Base-by-base conservation (phyloP, 2,797 vertebrate genomes). In the Todus mexicanus region DNA sequence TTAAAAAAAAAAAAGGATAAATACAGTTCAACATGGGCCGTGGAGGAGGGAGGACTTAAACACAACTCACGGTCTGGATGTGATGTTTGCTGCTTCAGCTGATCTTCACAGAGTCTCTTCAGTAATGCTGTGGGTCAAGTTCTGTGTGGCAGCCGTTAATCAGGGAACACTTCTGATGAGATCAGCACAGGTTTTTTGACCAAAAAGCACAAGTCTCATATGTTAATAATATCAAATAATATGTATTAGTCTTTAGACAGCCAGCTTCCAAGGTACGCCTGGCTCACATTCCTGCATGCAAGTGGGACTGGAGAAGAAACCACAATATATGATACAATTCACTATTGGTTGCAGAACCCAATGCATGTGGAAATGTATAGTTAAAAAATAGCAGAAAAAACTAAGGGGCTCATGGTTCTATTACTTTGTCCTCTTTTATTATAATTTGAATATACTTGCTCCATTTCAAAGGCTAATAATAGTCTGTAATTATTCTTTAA, bases 401-500 rank as follows among this genome's bases (percentile, higher is more conserved):
- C 8, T 23, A 68, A 68, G 29, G 11, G 14, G 3, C 26, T 84
- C 33, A 38, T 9, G 60, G 27, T 38, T 95, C 84, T 68, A 0
- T 18, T 15, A 38, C 20, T 84, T 87, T 69, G 19, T 84, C 47
- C 33, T 53, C 79, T 85, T 80, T 76, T 35, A 66, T 66, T 90
- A 22, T 70, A 76, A 70, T 79, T 76, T 79, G 11, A 60, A 74
- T 68, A 48, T 64, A 73, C 65, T 90, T 77, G 50, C 25, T 91
- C n/a, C 64, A 25, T 74, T 95, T 82, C 84, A 91, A 80, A 83
- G 45, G n/a, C 80, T 90, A 84, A 54, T 87, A 60, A 40, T 66
- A 71, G 42, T 84, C 61, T 74, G 71, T 63, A 94, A 93, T 92
- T 93, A 87, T 37, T 90, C 40, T 89, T 94, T 15, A 61, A 94